phyloP scores from a whole-genome alignment of 2,113 vertebrate genomes.

The Amazona vittata region DNA sequence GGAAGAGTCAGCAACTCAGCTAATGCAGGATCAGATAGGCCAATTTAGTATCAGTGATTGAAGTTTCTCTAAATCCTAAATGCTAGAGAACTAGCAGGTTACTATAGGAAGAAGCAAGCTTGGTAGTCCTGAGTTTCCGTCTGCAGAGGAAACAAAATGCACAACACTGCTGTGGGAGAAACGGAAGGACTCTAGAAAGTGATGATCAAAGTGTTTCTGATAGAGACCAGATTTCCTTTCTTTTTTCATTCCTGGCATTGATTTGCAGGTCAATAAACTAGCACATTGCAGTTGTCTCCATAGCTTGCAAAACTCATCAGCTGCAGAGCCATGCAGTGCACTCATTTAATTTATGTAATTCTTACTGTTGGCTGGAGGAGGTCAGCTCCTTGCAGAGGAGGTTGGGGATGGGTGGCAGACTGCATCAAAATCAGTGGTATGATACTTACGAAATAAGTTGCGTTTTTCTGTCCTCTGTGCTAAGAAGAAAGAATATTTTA shows the following conservation, averaged over 20 bases:
- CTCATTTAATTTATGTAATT: not conserved
- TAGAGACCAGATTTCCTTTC: not conserved
- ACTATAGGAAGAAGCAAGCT: not conserved
- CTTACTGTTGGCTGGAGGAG: not conserved
- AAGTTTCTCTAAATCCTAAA: not conserved
- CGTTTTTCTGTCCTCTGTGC: slow-evolving; percentile 65
- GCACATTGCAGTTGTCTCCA: not conserved
- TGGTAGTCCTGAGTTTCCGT: not conserved
- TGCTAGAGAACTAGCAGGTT: not conserved
- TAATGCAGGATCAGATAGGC: not conserved
- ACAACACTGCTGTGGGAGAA: not conserved
- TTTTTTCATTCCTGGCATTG: not conserved
- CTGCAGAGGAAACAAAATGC: not conserved
- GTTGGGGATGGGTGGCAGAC: not conserved
- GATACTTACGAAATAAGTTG: slow-evolving; percentile 54
- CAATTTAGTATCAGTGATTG: not conserved
- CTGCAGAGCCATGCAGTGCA: not conserved
- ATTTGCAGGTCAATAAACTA: not conserved
- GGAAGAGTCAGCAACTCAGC: not conserved
- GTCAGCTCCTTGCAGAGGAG: not conserved
- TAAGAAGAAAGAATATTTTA: slow-evolving; percentile 88
- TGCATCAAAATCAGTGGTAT: not conserved
- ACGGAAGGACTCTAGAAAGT: not conserved
- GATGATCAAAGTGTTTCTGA: not conserved
- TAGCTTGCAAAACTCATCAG: not conserved